A percentile compares a stretch with the other conserved stretches of the same genome.
Evolutionary conservation across 2,113 vertebrate genomes (phyloP).

Genomic region (Cranoglanis bouderius): DNA sequence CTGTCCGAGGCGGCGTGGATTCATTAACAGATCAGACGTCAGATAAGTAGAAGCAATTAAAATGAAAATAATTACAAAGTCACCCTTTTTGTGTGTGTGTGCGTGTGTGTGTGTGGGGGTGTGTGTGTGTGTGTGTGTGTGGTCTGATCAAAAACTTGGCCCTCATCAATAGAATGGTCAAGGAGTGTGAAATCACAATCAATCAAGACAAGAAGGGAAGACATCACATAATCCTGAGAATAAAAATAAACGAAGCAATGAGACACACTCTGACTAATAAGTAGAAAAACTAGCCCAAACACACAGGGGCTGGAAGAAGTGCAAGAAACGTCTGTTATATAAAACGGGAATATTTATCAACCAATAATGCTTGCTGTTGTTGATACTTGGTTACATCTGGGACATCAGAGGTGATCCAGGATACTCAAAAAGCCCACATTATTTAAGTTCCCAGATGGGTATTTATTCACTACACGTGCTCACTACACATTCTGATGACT

Average conservation of each 20-base stretch:
- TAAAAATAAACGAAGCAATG: not conserved
- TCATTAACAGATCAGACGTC: slow-evolving; percentile 69
- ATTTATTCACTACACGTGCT: not conserved
- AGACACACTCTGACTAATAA: not conserved
- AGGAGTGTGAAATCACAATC: slow-evolving; percentile 36
- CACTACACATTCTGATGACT: not conserved
- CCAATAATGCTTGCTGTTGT: not conserved
- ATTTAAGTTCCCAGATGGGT: not conserved
- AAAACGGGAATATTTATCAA: not conserved
- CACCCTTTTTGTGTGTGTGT: slow-evolving; percentile 65
- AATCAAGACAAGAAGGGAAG: slow-evolving; percentile 9
- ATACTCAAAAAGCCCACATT: not conserved
- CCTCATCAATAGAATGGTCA: slow-evolving; percentile 51
- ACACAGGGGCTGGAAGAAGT: not conserved
- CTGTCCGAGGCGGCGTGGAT: slow-evolving; percentile 68
- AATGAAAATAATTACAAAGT: slow-evolving; percentile 83
- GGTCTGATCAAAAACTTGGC: slow-evolving; percentile 71
- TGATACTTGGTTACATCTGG: not conserved
- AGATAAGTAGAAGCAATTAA: slow-evolving; percentile 81
- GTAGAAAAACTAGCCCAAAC: not conserved
- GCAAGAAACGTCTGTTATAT: not conserved
- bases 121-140: slow-evolving; percentile 7
- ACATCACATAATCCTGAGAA: slow-evolving; percentile 23
- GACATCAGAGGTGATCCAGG: not conserved
- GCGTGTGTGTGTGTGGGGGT: slow-evolving; percentile 10